Conservation (phyloP, 2,113 vertebrate genomes). For the Chaetorhynchus papuensis region DNA sequence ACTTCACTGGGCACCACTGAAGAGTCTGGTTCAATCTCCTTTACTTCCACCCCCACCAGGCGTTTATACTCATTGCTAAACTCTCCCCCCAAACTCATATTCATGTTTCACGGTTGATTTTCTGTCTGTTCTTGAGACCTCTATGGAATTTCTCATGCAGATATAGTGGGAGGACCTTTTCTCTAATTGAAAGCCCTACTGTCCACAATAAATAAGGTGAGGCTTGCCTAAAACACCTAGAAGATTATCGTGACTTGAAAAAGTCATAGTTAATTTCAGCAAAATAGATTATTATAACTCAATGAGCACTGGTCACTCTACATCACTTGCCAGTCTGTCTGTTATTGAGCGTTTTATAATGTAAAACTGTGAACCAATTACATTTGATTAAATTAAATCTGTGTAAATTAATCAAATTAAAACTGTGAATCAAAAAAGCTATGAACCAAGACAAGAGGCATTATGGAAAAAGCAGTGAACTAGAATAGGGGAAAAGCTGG, state of each 20-base stretch:
- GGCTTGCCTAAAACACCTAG: not conserved
- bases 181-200: not conserved
- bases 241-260: not conserved
- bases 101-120: not conserved
- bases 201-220: not conserved
- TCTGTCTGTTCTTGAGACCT: not conserved
- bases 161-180: not conserved
- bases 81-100: not conserved
- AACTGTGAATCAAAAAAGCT: not conserved
- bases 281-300: not conserved
- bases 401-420: not conserved
- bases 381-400: not conserved
- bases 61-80: not conserved
- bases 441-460: not conserved
- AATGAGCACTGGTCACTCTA: not conserved
- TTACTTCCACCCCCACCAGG: not conserved
- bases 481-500: not conserved
- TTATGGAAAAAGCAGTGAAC: not conserved
- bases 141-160: not conserved
- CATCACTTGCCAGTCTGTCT: not conserved
- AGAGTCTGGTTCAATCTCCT: not conserved
- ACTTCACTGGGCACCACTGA: not conserved
- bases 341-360: not conserved
- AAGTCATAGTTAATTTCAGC: not conserved
- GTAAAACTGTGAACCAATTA: not conserved